Conservation (phyloP, 2,888 invertebrate genomes). For the Aspidiotus destructor region DNA sequence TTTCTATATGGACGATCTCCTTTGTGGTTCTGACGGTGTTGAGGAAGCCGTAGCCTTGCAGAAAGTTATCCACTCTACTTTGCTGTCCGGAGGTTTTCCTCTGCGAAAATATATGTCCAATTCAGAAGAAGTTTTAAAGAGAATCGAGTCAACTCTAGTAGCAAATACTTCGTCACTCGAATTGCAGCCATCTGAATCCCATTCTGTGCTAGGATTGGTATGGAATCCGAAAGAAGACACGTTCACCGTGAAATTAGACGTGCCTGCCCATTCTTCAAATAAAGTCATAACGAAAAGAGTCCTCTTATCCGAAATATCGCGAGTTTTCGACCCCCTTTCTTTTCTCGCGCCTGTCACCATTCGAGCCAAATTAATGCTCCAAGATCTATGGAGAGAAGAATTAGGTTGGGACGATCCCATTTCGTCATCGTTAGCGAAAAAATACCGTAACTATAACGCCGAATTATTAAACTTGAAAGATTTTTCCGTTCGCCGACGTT, state of each 20-base stretch:
- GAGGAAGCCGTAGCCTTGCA: background rate
- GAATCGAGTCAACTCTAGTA: background rate
- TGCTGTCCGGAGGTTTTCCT: background rate
- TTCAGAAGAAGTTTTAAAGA: background rate
- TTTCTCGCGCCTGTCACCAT: conserved; percentile 2
- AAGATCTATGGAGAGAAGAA: background rate
- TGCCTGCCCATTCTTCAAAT: background rate
- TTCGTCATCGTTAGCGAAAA: background rate
- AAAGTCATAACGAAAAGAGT: background rate
- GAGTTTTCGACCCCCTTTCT: background rate
- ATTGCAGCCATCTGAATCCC: no score
- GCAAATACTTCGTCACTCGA: background rate
- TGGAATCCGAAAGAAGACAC: conserved; percentile 3
- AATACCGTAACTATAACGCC: background rate
- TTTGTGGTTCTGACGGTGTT: background rate
- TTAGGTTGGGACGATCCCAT: conserved; percentile 2
- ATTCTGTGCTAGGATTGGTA: background rate
- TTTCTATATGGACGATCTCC: conserved; percentile 16
- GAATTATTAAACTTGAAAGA: conserved; percentile 16
- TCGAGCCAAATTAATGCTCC: conserved; percentile 5
- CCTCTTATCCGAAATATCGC: conserved; percentile 8
- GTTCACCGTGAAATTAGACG: background rate
- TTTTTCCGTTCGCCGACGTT: conserved; percentile 22
- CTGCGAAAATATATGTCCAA: conserved; percentile 6
- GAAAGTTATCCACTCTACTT: background rate